These are phyloP conservation scores for Nomada fucata DNA, from an alignment of 2,888 invertebrate species.

Conservation along the genomic window DNA sequence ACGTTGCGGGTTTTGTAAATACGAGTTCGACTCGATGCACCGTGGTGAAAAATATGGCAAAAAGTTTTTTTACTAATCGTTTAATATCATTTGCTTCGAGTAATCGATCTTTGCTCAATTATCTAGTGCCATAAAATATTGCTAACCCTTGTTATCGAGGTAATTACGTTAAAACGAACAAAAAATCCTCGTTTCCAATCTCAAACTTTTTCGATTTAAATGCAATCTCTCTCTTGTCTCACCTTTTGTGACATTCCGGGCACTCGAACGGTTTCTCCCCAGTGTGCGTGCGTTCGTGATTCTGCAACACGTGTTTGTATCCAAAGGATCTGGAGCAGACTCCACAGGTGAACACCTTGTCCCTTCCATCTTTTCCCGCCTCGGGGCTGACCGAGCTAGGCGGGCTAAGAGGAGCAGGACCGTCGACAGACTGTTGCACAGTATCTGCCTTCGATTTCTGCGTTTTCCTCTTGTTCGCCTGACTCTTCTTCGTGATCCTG, in stretches of 20 bases:
- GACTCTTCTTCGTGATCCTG: slow-evolving; percentile 80
- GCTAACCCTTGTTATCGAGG: not conserved
- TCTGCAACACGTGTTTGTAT: slow-evolving; percentile 97
- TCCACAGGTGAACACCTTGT: slow-evolving; percentile 95
- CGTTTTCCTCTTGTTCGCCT: slow-evolving; percentile 85
- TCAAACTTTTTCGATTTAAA: too few species aligned
- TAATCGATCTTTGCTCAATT: not conserved
- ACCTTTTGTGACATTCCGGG: slow-evolving; percentile 94
- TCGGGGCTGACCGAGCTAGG: slow-evolving; percentile 84
- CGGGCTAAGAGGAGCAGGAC: slow-evolving; percentile 85
- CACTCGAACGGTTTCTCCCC: slow-evolving; percentile 98
- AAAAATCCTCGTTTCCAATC: too few species aligned
- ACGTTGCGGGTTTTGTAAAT: too few species aligned
- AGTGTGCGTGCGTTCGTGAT: slow-evolving; percentile 97
- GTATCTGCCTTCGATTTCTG: slow-evolving; percentile 84
- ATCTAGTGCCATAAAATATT: not conserved
- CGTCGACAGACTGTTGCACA: slow-evolving; percentile 67
- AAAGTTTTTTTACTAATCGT: too few species aligned
- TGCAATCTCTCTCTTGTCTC: slow-evolving; percentile 33
- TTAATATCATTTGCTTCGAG: not conserved
- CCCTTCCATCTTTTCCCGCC: slow-evolving; percentile 84
- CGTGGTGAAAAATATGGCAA: too few species aligned
- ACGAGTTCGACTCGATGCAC: too few species aligned
- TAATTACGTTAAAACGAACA: too few species aligned
- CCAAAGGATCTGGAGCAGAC: slow-evolving; percentile 95